Evolutionary conservation across 2,113 vertebrate species (phyloP), one percentile per base, ranked within the genome.

Genomic region (Muntiacus muntjak): DNA sequence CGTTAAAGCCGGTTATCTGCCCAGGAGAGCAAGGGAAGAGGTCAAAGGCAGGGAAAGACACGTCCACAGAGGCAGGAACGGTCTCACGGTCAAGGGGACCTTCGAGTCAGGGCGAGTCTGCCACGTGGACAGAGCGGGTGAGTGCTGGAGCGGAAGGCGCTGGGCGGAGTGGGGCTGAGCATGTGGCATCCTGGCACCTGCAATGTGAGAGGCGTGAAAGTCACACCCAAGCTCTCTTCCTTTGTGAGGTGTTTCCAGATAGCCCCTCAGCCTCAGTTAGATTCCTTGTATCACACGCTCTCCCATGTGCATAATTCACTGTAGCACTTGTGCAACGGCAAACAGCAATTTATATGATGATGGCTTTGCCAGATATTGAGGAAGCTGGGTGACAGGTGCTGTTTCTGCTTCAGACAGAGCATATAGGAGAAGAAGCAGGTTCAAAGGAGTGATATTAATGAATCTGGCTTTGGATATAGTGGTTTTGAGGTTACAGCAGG

Each of bases 41-140:
- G 36, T 81, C 76, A 26, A 52, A 43, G 4, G 3, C 13, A 12
- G 10, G 40, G 14, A 71, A 45, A 7, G 30, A 40, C 36, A 47
- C 17, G 3, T 50, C 74, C 26, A 2, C 17, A 21, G 16, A 28
- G 36, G 9, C 25, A 15, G 6, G 30, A 81, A 28, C 1, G 5
- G 4, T 50, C n/a, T n/a, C 17, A 0, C 1, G 0, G 30, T 64
- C 7, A 5, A 82, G 76, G 30, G 13, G 86, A 15, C 5, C 19
- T 26, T 26, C 7, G 6, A 81, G 47, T 26, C 28, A 4, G 9
- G 33, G 47, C 1, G 16, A 81, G 74, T 33, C 50, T 55, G 50
- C 76, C 1, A 0, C 3, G 14, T 45, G 86, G 50, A 30, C n/a
- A 0, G 1, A 25, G 23, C 1, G 14, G 6, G 15, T 55, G 36